phyloP scores from a whole-genome alignment of 2,797 vertebrate species.

The Furcifer pardalis region DNA sequence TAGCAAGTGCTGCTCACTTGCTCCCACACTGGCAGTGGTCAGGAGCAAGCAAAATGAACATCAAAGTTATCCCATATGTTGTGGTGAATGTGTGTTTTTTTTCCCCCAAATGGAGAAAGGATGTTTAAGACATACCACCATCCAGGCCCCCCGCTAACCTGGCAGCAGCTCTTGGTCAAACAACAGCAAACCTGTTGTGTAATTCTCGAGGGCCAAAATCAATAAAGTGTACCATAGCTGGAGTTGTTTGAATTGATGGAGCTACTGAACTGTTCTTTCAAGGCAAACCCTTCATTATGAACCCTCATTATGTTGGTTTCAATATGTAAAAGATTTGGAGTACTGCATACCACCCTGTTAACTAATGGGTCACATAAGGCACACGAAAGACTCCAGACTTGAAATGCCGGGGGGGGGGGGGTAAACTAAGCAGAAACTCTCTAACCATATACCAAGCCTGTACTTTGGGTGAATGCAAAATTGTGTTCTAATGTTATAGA shows the following conservation, averaged over 20 bases:
- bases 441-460: constrained; percentile 31
- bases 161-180: neutral
- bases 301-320: neutral
- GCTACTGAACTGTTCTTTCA: neutral
- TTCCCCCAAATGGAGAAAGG: no score
- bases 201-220: neutral
- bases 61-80: neutral
- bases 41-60: neutral
- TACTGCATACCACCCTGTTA: neutral
- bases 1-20: neutral
- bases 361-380: constrained; percentile 4
- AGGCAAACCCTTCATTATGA: neutral
- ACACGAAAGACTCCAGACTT: neutral
- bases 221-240: neutral
- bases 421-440: constrained; percentile 31
- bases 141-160: neutral
- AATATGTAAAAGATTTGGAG: neutral
- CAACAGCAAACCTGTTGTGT: neutral
- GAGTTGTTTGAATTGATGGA: neutral
- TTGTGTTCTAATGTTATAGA: constrained; percentile 50
- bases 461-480: constrained; percentile 50
- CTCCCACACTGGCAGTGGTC: neutral
- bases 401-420: neutral
- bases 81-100: no score
- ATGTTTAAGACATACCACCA: no score